A percentile compares a stretch with the other conserved stretches of the same genome.
Conservation (phyloP, 2,113 vertebrate genomes). For the Eurystomus gularis region DNA sequence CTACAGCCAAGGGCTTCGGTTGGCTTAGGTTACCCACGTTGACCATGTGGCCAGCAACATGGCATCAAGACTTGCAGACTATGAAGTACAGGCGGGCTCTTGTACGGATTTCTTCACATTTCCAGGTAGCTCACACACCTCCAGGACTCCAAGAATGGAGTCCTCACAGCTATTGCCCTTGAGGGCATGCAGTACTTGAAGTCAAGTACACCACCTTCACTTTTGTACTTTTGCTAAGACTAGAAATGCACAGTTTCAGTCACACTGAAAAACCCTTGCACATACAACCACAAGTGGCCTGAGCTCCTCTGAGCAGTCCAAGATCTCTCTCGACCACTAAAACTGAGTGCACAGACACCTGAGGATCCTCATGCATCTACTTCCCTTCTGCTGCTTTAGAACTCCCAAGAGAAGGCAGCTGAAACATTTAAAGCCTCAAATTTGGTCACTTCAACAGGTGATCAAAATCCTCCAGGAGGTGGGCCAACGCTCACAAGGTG, state of each 20-base stretch:
- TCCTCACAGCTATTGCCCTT: not conserved
- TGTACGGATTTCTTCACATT: not conserved
- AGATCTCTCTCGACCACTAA: not conserved
- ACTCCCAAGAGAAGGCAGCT: not conserved
- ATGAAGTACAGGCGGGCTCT: not conserved
- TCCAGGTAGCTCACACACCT: not conserved
- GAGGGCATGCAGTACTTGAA: not conserved
- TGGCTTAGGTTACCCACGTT: not conserved
- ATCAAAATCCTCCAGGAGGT: not conserved
- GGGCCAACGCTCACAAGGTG: not conserved
- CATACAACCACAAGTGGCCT: not conserved
- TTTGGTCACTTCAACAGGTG: not conserved
- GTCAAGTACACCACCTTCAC: not conserved
- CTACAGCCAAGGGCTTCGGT: not conserved
- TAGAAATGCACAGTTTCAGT: not conserved
- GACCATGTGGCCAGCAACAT: not conserved
- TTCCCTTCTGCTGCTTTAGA: not conserved
- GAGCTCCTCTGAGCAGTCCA: not conserved
- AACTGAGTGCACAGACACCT: not conserved
- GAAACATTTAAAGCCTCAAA: not conserved
- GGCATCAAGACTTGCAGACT: not conserved
- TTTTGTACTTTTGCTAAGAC: not conserved
- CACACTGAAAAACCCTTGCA: not conserved
- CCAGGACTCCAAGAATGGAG: not conserved
- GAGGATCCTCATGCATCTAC: not conserved